Conservation (phyloP, 2,888 invertebrate species). For the Xestia rhomboidea region DNA sequence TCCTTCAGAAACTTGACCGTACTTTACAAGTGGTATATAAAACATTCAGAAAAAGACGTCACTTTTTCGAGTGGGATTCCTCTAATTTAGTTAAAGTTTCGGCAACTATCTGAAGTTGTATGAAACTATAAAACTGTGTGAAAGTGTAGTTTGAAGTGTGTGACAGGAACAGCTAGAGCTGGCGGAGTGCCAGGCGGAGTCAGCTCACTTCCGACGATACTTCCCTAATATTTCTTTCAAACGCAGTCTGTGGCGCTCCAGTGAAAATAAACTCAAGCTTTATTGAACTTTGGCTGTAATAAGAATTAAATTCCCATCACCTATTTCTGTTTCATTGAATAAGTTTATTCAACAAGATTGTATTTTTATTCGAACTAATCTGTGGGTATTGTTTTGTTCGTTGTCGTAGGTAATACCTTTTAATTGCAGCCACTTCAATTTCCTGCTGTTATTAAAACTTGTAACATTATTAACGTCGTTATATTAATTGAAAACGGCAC, state of each 20-base stretch:
- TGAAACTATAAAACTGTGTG: slow-evolving; percentile 39
- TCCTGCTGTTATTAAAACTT: slow-evolving; percentile 42
- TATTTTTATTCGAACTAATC: slow-evolving; percentile 7
- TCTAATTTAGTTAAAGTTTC: slow-evolving; percentile 47
- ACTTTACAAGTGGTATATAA: slow-evolving; percentile 34
- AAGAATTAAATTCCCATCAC: slow-evolving; percentile 19
- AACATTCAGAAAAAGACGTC: slow-evolving; percentile 26
- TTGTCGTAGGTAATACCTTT: slow-evolving; percentile 21
- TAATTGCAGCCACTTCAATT: slow-evolving; percentile 52
- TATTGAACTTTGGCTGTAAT: slow-evolving; percentile 60
- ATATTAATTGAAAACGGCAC: slow-evolving; percentile 36
- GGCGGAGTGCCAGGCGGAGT: slow-evolving; percentile 72
- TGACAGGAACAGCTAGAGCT: slow-evolving; percentile 68
- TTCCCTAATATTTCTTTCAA: slow-evolving; percentile 74
- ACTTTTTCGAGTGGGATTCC: slow-evolving; percentile 18
- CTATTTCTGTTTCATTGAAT: slow-evolving; percentile 10
- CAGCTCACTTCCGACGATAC: slow-evolving; percentile 71
- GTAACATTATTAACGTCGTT: slow-evolving; percentile 35
- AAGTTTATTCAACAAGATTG: slow-evolving; percentile 18
- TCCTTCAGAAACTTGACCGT: slow-evolving; percentile 34
- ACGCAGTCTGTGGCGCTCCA: slow-evolving; percentile 56
- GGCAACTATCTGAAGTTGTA: slow-evolving; percentile 36
- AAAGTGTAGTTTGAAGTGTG: slow-evolving; percentile 61
- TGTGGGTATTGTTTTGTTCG: slow-evolving; percentile 30
- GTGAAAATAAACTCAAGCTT: slow-evolving; percentile 67